A percentile compares a stretch with the other conserved stretches of the same genome.
Conservation (phyloP, 2,888 invertebrate genomes). For the Hirtodrosophila confusa region DNA sequence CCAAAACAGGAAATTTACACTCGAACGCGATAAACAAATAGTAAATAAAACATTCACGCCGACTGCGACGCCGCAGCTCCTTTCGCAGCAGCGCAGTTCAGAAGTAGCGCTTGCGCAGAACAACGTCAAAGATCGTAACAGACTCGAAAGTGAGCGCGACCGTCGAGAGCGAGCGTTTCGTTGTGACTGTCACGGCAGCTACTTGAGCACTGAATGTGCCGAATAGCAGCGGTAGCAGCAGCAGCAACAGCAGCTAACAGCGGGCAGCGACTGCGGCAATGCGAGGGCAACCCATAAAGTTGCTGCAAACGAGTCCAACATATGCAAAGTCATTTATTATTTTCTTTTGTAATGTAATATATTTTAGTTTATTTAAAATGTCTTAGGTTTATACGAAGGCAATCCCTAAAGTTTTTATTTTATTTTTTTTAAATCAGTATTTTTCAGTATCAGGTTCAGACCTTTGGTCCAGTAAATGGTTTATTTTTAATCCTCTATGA, state of each 20-base stretch:
- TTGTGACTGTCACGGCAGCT: slow-evolving; percentile 37
- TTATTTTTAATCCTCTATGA: too few species aligned
- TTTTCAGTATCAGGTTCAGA: too few species aligned
- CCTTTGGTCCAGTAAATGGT: too few species aligned
- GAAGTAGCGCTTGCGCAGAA: slow-evolving; percentile 52
- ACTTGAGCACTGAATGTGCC: slow-evolving; percentile 42
- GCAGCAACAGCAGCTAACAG: slow-evolving; percentile 2
- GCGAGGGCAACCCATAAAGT: slow-evolving; percentile 20
- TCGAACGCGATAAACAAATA: slow-evolving; percentile 49
- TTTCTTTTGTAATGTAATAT: too few species aligned
- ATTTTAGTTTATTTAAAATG: too few species aligned
- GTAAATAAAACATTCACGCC: slow-evolving; percentile 39
- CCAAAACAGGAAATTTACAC: slow-evolving; percentile 65
- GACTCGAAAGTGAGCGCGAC: slow-evolving; percentile 1
- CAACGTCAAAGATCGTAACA: slow-evolving; percentile 27
- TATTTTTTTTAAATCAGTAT: too few species aligned
- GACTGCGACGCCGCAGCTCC: slow-evolving; percentile 29
- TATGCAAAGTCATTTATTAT: too few species aligned
- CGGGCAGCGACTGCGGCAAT: not conserved
- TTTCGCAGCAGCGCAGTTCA: slow-evolving; percentile 14
- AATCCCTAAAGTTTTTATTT: too few species aligned
- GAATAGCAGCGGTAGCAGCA: slow-evolving; percentile 6
- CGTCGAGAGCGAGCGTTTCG: slow-evolving; percentile 25
- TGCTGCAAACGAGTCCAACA: not conserved
- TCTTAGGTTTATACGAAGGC: too few species aligned